Conservation (phyloP, 2,888 invertebrate species). For the Lasioglossum figueresi region DNA sequence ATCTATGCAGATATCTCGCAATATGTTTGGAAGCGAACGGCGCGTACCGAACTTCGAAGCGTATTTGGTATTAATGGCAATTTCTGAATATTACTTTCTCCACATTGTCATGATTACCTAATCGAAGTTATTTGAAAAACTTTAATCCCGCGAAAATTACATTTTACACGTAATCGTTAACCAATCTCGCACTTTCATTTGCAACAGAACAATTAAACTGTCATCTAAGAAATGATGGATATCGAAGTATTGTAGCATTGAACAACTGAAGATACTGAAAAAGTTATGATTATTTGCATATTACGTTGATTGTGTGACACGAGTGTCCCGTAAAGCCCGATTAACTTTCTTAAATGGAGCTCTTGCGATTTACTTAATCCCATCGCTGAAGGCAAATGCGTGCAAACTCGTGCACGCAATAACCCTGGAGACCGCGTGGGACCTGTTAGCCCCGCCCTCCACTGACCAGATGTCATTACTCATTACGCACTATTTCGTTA, state of each 20-base stretch:
- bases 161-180: not conserved
- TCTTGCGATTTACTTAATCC: not conserved
- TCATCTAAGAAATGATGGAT: not conserved
- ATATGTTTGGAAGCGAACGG: not conserved
- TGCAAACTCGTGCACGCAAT: constrained; percentile 40
- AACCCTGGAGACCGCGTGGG: constrained; percentile 68
- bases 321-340: not conserved
- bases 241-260: not conserved
- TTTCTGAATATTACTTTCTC: not conserved
- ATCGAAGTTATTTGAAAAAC: not conserved
- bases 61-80: not conserved
- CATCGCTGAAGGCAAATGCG: constrained; percentile 31
- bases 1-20: not conserved
- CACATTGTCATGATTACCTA: not conserved
- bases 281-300: not conserved
- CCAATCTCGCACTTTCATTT: not conserved
- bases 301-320: not conserved
- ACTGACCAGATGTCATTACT: constrained; percentile 74
- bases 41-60: not conserved
- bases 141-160: not conserved
- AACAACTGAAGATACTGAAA: not conserved
- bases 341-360: not conserved
- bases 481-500: constrained; percentile 65
- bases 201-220: not conserved
- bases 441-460: constrained; percentile 72